Conservation (phyloP, 2,113 vertebrate genomes). For the Rhabdomys dilectus region DNA sequence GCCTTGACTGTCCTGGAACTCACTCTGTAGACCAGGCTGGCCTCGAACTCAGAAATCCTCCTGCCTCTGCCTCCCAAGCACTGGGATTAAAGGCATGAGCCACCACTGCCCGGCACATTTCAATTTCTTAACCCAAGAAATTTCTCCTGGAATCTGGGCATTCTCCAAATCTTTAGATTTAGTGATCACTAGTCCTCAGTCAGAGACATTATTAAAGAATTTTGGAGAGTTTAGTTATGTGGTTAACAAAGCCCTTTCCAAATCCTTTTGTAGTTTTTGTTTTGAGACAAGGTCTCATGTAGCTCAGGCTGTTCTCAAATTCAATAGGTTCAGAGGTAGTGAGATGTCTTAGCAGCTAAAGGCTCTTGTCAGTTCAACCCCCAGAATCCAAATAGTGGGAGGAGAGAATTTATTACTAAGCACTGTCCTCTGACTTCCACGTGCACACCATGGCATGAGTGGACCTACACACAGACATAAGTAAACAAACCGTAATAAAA, state of each 20-base stretch:
- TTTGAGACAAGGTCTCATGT: not conserved
- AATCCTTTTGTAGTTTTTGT: not conserved
- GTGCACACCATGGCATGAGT: not conserved
- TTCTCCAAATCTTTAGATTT: not conserved
- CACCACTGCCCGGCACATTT: not conserved
- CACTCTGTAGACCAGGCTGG: too few species aligned
- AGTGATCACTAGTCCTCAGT: not conserved
- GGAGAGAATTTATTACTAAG: not conserved
- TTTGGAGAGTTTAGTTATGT: not conserved
- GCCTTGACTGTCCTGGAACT: too few species aligned
- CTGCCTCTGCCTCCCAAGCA: too few species aligned
- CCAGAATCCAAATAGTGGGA: not conserved
- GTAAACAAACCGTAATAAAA: not conserved
- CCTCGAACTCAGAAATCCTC: too few species aligned
- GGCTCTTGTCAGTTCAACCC: not conserved
- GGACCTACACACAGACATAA: not conserved
- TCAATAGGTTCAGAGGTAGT: not conserved
- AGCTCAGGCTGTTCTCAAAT: not conserved
- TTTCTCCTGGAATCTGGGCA: not conserved
- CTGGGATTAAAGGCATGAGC: too few species aligned
- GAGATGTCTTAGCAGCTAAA: not conserved
- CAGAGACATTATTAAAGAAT: not conserved
- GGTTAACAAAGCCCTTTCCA: not conserved
- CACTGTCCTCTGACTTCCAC: not conserved
- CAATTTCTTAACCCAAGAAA: not conserved